A percentile compares a stretch with the other conserved stretches of the same genome.
Conservation (phyloP, 2,888 invertebrate species). For the Drosophila incognita region DNA sequence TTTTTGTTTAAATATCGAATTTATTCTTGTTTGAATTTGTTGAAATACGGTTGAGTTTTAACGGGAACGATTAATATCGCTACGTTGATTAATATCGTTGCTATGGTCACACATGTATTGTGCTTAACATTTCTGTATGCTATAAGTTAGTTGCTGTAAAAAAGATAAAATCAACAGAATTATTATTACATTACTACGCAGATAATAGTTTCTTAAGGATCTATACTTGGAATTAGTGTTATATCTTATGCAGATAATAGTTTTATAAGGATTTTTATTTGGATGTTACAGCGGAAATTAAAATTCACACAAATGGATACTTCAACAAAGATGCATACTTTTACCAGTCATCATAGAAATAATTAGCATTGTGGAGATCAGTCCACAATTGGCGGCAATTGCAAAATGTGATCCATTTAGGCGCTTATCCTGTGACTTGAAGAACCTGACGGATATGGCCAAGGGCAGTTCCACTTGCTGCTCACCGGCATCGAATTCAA, state of each 20-base stretch:
- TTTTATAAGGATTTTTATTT: background rate
- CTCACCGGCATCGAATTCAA: conserved; percentile 80
- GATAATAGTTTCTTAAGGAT: background rate
- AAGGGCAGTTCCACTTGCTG: conserved; percentile 77
- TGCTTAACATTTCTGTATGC: too few species aligned
- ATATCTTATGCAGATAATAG: background rate
- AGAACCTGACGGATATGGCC: conserved; percentile 80
- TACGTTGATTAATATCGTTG: too few species aligned
- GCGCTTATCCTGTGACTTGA: conserved; percentile 54
- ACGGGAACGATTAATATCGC: too few species aligned
- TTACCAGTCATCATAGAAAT: background rate
- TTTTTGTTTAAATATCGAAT: background rate
- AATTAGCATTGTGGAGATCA: background rate
- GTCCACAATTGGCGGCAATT: background rate
- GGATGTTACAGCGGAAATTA: background rate
- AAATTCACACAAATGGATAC: background rate
- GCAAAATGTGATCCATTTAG: conserved; percentile 1
- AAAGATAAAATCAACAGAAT: too few species aligned
- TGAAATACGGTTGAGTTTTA: too few species aligned
- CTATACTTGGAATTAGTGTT: background rate
- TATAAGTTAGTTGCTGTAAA: too few species aligned
- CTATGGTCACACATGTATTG: too few species aligned
- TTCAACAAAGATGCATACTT: background rate
- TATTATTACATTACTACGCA: background rate
- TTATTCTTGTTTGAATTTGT: background rate